These are phyloP conservation scores for Actinernus sp. DNA, from an alignment of 92 coral and sea anemone genomes.

Conservation along the genomic window DNA sequence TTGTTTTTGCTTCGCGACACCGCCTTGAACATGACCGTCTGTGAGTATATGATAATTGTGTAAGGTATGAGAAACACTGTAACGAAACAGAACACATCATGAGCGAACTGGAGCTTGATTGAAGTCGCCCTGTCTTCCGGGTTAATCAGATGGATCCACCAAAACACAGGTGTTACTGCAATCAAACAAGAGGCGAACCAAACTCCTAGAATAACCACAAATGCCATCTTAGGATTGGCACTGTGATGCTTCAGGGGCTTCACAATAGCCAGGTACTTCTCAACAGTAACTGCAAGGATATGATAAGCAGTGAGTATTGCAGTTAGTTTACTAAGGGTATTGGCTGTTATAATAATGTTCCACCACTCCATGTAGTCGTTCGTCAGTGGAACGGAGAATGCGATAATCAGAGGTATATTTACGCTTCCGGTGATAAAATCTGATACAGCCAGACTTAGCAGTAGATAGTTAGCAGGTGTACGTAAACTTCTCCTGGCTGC, in stretches of 20 bases:
- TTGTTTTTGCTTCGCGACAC: conserved; percentile 31
- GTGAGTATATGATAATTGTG: conserved; percentile 62
- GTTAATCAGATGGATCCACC: conserved; percentile 11
- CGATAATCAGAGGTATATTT: conserved; percentile 49
- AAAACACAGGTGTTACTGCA: conserved; percentile 61
- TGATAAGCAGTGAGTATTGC: conserved; percentile 74
- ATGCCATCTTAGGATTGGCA: conserved; percentile 45
- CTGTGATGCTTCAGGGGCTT: conserved; percentile 71
- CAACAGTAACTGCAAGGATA: conserved; percentile 69
- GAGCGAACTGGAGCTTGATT: conserved; percentile 8
- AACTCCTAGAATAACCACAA: conserved; percentile 30
- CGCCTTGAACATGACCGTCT: conserved; percentile 59
- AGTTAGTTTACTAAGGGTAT: conserved; percentile 26
- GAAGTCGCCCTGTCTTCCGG: background rate
- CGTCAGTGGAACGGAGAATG: background rate
- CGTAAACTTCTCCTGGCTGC: conserved; percentile 35
- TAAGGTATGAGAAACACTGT: conserved; percentile 72
- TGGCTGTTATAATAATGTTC: too few species aligned
- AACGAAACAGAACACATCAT: conserved; percentile 52
- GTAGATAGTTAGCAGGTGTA: conserved; percentile 66
- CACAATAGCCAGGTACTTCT: conserved; percentile 77
- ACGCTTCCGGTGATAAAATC: conserved; percentile 63
- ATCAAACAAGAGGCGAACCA: conserved; percentile 64
- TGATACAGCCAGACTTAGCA: conserved; percentile 58
- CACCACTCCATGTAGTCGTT: too few species aligned